Base-by-base conservation (phyloP, 2,113 vertebrate genomes). In the Amphiprion ocellaris region DNA sequence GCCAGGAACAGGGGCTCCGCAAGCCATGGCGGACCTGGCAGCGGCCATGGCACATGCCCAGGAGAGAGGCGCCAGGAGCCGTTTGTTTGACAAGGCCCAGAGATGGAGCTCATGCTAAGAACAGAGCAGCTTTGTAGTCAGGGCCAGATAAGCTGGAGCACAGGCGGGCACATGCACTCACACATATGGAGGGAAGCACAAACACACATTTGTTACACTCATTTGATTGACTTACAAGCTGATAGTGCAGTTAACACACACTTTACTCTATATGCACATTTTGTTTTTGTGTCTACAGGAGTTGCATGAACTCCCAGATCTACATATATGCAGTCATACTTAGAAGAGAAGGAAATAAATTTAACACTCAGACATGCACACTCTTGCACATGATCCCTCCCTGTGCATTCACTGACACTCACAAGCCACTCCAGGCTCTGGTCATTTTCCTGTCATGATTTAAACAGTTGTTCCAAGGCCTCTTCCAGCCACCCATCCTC, bases 41-140 rank as follows among this genome's bases (percentile, higher is more conserved):
- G 79, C 61, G 28, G 87, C 71, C 50, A 30, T 90, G 93, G 91
- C 90, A 86, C 83, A 74, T 68, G 59, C 90, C 89, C 88, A 87
- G 81, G 89, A 92, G 89, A 85, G 81, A 47, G 69, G 70, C 77
- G 83, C 93, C 91, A 90, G 88, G 84, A 92, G 83, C 80, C 74
- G 77, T 92, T 90, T 92, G 90, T 92, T 89, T 90, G 88, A 92
- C 91, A 89, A 92, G 85, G 85, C 92, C 90, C 87, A 87, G 87
- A 88, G 91, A 91, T 85, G 91, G 88, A 89, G 89, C 92, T 93
- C 87, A 89, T 85, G 87, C 88, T 92, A 92, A 91, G 89, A 92
- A 90, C 84, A 87, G 90, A 87, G 86, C 68, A 80, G 79, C 93
- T 94, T 94, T 94, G 91, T 93, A 93, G 93, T 93, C 68, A 1